Conservation (phyloP, 2,797 vertebrate species). For the Tangara arthus region DNA sequence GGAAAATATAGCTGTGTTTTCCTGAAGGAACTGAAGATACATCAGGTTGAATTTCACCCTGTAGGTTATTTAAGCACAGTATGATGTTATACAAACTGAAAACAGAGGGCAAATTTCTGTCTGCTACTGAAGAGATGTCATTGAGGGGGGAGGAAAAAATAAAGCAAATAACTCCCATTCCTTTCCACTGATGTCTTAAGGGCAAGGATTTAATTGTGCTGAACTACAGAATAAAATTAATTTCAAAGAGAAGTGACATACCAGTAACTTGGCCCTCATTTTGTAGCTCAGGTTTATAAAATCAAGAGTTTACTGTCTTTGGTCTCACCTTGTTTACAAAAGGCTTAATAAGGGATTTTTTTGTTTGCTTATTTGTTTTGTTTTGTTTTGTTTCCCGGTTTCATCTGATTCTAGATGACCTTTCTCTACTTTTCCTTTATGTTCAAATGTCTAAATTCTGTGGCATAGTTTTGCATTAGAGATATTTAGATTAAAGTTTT, state of each 20-base stretch:
- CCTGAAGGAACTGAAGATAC: background rate
- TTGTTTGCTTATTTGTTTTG: background rate
- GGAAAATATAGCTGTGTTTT: constrained; percentile 13
- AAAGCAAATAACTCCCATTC: background rate
- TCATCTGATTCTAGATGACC: background rate
- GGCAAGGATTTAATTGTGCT: background rate
- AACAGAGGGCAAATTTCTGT: constrained; percentile 19
- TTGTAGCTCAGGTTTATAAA: background rate
- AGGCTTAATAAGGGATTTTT: background rate
- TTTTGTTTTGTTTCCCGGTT: background rate
- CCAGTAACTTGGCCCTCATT: background rate
- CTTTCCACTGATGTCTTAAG: background rate
- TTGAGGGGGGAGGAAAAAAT: background rate
- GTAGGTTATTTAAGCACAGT: constrained; percentile 38
- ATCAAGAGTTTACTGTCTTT: background rate
- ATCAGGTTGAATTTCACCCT: constrained; percentile 26
- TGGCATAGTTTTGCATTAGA: background rate
- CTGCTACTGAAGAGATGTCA: constrained; percentile 6
- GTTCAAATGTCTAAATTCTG: background rate
- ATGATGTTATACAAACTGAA: constrained; percentile 42
- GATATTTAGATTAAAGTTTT: background rate
- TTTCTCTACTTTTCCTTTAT: background rate
- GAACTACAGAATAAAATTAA: background rate
- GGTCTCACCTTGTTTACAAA: background rate
- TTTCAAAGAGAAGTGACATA: background rate